phyloP scores from a whole-genome alignment of 2,797 vertebrate genomes.

The Pangasius mekongensis region DNA sequence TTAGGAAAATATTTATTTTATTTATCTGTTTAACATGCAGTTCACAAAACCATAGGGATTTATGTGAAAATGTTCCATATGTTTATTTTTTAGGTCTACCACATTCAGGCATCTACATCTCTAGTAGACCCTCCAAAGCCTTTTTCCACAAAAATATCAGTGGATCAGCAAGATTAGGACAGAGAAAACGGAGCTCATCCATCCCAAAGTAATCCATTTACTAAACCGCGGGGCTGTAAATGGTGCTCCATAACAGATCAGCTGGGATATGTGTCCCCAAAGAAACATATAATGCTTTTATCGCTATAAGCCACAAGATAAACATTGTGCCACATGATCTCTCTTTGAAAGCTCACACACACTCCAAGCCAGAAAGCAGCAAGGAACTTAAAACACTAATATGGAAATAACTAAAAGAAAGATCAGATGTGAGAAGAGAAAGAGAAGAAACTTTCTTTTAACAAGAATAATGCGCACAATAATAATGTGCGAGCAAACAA shows the following conservation, averaged over 20 bases:
- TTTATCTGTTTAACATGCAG: constrained; percentile 9
- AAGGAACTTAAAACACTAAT: constrained; percentile 1
- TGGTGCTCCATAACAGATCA: constrained; percentile 10
- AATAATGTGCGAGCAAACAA: neutral
- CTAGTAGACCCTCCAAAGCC: neutral
- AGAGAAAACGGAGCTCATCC: neutral
- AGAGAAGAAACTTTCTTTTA: neutral
- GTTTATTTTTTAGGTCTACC: constrained; percentile 23
- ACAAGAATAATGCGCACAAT: neutral
- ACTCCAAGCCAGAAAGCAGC: neutral
- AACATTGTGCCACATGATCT: neutral
- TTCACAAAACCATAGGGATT: neutral
- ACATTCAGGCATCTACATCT: constrained; percentile 2
- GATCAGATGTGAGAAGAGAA: neutral
- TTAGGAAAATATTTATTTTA: neutral
- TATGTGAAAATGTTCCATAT: neutral
- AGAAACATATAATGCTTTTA: constrained; percentile 17
- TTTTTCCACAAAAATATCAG: constrained; percentile 9
- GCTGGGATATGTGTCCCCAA: constrained; percentile 7
- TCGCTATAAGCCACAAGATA: neutral
- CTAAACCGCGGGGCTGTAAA: constrained; percentile 11
- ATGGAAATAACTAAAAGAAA: neutral
- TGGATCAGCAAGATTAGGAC: constrained; percentile 7
- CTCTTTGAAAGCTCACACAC: neutral
- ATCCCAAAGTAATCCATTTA: neutral